phyloP scores from a whole-genome alignment of 2,797 vertebrate species.

The Hemitrygon akajei region DNA sequence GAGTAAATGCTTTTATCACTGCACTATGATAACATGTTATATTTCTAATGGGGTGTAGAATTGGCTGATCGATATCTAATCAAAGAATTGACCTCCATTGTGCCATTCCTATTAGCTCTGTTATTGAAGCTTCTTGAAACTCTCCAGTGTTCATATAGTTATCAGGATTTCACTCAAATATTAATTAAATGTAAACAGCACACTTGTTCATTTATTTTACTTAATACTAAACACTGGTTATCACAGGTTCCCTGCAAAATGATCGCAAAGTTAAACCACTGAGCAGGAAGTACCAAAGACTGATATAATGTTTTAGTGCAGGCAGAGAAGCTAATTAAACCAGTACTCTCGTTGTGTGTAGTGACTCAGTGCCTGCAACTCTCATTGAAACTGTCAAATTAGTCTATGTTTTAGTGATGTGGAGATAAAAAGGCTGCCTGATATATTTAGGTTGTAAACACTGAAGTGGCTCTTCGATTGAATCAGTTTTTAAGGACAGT shows the following conservation, averaged over 20 bases:
- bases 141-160: neutral
- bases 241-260: neutral
- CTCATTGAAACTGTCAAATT: neutral
- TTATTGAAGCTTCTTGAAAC: neutral
- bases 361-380: neutral
- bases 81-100: neutral
- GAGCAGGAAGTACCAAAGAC: neutral
- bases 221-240: neutral
- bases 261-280: neutral
- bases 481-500: neutral
- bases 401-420: neutral
- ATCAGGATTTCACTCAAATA: neutral
- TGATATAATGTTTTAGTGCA: no score
- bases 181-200: slow-evolving; percentile 17
- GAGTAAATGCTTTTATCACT: neutral
- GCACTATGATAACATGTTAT: neutral
- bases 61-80: neutral
- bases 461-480: neutral
- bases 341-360: neutral
- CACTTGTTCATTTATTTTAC: neutral
- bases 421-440: neutral
- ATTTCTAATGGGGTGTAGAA: no score
- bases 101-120: neutral
- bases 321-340: neutral
- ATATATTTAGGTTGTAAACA: neutral